Percentiles rank a stretch among this genome's conserved stretches.
Evolutionary conservation across 2,797 vertebrate species (phyloP).

Genomic region (Philypnodon macrostomus): DNA sequence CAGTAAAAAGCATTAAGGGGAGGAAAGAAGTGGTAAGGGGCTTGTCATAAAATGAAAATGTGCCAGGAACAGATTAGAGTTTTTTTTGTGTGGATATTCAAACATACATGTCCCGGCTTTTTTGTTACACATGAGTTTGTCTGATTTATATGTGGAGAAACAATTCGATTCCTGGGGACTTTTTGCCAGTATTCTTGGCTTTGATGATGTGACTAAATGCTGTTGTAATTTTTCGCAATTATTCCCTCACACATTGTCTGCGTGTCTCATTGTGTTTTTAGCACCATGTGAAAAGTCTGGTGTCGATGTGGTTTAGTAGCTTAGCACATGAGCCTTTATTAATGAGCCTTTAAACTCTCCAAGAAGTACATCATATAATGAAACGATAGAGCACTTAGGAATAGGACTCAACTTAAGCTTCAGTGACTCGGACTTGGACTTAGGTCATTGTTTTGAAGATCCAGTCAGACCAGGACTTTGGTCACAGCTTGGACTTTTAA

Average conservation of each 20-base stretch:
- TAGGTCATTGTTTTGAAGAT: too few species aligned
- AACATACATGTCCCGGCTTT: slow-evolving; percentile 31
- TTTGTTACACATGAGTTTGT: neutral
- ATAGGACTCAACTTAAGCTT: too few species aligned
- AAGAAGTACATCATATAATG: slow-evolving; percentile 13
- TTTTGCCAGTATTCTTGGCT: too few species aligned
- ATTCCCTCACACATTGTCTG: slow-evolving; percentile 32
- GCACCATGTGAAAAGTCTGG: slow-evolving; percentile 50
- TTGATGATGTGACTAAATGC: slow-evolving; percentile 46
- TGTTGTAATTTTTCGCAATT: too few species aligned
- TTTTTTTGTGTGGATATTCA: slow-evolving; percentile 43
- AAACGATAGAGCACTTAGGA: too few species aligned
- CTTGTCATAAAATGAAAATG: slow-evolving; percentile 53
- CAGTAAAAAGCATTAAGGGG: slow-evolving; percentile 56
- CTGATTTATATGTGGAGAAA: slow-evolving; percentile 6
- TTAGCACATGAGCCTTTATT: slow-evolving; percentile 4
- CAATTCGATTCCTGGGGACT: slow-evolving; percentile 2
- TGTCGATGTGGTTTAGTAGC: slow-evolving; percentile 41
- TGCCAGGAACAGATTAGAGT: slow-evolving; percentile 33
- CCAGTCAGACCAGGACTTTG: too few species aligned
- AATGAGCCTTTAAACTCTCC: slow-evolving; percentile 16
- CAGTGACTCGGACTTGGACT: too few species aligned
- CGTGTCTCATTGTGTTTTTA: slow-evolving; percentile 35
- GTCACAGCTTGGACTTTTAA: too few species aligned
- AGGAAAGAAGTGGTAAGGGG: slow-evolving; percentile 40